Evolutionary conservation across 2,888 invertebrate species (phyloP), one percentile per base, ranked within the genome.

Genomic region (Patella pellucida): DNA sequence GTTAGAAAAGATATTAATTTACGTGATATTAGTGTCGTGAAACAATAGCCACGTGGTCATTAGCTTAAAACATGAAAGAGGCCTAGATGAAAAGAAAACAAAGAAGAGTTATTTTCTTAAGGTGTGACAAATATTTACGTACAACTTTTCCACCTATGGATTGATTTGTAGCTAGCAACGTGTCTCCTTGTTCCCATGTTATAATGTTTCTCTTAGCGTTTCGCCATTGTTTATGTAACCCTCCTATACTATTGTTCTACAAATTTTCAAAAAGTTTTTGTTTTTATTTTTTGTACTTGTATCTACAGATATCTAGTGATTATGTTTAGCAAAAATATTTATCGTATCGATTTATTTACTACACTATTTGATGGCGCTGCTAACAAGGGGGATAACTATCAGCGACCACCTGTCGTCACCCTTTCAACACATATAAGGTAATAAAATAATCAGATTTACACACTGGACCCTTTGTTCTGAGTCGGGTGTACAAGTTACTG

Each of bases 231-330:
- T 62, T 19, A 23, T 23, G 62, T 62, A 62, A 62, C 62, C 62
- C 62, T 23, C 62, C 62, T 62, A 23, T 62, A 62, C 62, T 62
- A 23, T 62, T 62, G 62, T 62, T 62, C 62, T 19, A 62, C 62
- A 62, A 62, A 62, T 62, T 62, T 62, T 62, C 62, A 62, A 62
- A 62, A 62, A 23, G 62, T 62, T 62, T 62, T 62, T 62, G 62
- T 62, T 62, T 23, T 62, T 62, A 62, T 62, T 62, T 62, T 62
- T 19, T 19, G 62, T 62, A 23, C 14, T 62, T 23, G 62, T 62
- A 62, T 62, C 19, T 62, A 62, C 62, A 62, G 12, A 19, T 62
- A 62, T 62, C 62, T 62, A 23, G 62, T 62, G 62, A 62, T 62
- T 62, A 23, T 62, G 62, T 62, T 62, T 62, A 23, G 62, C 23